phyloP scores from a whole-genome alignment of 53 echinoderm and acorn worm genomes.

The Arbacia lixula region DNA sequence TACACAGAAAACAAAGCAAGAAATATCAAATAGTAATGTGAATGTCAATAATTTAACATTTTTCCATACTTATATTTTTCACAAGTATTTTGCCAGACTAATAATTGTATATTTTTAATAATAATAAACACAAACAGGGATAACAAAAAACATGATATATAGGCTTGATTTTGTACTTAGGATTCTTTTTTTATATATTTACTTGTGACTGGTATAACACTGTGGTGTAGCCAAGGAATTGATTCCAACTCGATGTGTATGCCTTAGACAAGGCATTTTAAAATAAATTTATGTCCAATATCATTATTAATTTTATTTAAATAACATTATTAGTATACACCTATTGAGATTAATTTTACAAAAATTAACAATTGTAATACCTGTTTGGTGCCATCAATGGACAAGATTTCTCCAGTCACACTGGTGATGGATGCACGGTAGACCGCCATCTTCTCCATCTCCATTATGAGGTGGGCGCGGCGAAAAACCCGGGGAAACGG shows the following conservation, averaged over 20 bases:
- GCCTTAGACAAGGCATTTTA: no score
- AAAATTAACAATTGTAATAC: conserved; percentile 23
- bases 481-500: conserved; percentile 56
- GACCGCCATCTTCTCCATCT: conserved; percentile 63
- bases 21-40: neutral
- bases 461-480: conserved; percentile 61
- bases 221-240: no score
- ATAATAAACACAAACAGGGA: no score
- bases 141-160: neutral
- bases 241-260: no score
- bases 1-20: neutral
- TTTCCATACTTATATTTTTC: neutral
- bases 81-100: conserved; percentile 4
- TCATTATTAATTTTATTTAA: neutral
- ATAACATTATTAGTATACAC: neutral
- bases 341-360: conserved; percentile 6
- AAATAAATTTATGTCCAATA: neutral
- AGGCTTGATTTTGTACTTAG: conserved; percentile 8
- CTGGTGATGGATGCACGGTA: conserved; percentile 53
- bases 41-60: neutral
- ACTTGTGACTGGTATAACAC: neutral
- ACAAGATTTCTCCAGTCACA: conserved; percentile 61
- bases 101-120: neutral
- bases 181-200: neutral
- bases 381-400: conserved; percentile 74